A percentile compares a stretch with the other conserved stretches of the same genome.
These are phyloP conservation scores for Doris montereyensis DNA, from an alignment of 2,888 invertebrate genomes.

Conservation along the genomic window DNA sequence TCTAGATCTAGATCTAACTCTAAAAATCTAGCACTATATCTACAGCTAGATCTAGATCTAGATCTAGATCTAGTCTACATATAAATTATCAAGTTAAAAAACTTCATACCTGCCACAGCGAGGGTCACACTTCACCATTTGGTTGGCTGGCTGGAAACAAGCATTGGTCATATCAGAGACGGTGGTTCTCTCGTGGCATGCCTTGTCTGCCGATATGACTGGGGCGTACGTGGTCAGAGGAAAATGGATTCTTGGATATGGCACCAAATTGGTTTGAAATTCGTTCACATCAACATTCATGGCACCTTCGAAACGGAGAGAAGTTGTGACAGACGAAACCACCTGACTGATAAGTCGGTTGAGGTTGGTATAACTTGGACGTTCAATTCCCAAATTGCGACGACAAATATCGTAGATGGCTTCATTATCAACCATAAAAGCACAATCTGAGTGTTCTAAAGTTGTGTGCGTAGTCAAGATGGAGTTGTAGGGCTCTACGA, in stretches of 20 bases:
- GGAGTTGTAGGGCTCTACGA: constrained; percentile 43
- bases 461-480: too few relatives aligned
- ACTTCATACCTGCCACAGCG: constrained; percentile 41
- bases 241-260: constrained; percentile 46
- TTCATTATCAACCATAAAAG: too few relatives aligned
- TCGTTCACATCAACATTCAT: too few relatives aligned
- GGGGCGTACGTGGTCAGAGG: too few relatives aligned
- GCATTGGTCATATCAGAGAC: constrained; percentile 44
- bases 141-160: constrained; percentile 44
- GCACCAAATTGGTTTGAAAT: constrained; percentile 47
- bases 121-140: constrained; percentile 44
- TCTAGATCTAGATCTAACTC: too few relatives aligned
- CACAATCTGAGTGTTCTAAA: too few relatives aligned
- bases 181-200: constrained; percentile 45
- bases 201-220: constrained; percentile 47
- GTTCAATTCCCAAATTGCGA: constrained; percentile 42
- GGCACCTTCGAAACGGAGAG: constrained; percentile 46
- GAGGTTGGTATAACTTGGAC: constrained; percentile 38
- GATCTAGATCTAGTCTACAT: too few relatives aligned
- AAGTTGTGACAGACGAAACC: constrained; percentile 46
- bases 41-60: too few relatives aligned
- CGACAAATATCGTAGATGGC: too few relatives aligned
- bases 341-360: constrained; percentile 45
- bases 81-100: too few relatives aligned
- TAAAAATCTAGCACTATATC: too few relatives aligned